Evolutionary conservation across 2,797 vertebrate species (phyloP), one percentile per base, ranked within the genome.

Genomic region (Borostomias antarcticus): DNA sequence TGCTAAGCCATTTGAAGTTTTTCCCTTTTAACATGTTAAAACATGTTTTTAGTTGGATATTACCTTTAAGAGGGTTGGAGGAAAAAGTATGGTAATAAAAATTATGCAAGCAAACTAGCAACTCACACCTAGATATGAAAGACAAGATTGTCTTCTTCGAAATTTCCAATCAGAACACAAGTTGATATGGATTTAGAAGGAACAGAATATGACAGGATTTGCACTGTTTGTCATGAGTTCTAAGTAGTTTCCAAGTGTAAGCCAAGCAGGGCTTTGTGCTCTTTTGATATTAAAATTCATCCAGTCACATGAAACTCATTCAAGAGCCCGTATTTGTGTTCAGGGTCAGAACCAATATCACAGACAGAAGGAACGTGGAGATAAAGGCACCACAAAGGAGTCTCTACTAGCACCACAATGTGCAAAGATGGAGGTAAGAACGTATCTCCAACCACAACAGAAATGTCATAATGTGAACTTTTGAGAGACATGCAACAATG

Each of bases 191-290:
- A 76, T 73, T 72, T 73, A 75, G 82, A 87, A 78, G 71, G 63
- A 73, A 65, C 75, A 79, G 89, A 89, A 89, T 90, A 89, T 66
- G n/a, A 62, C 68, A 58, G 80, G 84, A 85, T 89, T 88, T 89
- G 66, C 72, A 68, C 52, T 62, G 57, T 43, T 54, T 59, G 75
- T 69, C 69, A 88, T 79, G 69, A 76, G 66, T 78, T 81, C 73
- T 79, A 78, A 84, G 84, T 81, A 84, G 74, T 78, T 74, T 70
- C 74, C 68, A 79, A 80, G 75, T 71, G 70, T 72, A 79, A 75
- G 75, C 65, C 56, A 75, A 79, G 76, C 70, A 74, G 78, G 71
- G 43, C 30, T 63, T 67, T 26, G 32, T 29, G 26, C 11, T 47
- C 0, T 25, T 56, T 25, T 58, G 19, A 66, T 59, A 57, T 67